Conservation (phyloP, 2,113 vertebrate species). For the Cavia aperea region DNA sequence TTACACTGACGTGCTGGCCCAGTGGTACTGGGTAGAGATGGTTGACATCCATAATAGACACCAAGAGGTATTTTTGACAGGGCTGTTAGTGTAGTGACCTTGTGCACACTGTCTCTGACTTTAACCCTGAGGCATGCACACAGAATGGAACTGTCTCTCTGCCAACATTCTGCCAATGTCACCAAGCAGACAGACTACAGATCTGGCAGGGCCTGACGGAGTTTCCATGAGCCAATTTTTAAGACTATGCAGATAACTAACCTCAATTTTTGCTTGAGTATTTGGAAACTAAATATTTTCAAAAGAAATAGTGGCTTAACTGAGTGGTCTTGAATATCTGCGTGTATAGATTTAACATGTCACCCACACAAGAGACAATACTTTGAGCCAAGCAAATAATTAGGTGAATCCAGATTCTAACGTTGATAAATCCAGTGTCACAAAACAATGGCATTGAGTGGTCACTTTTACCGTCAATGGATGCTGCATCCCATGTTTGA, state of each 20-base stretch:
- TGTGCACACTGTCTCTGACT: neutral
- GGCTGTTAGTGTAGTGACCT: neutral
- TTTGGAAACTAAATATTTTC: slow-evolving; percentile 19
- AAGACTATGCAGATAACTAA: neutral
- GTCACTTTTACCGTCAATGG: neutral
- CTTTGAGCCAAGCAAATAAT: neutral
- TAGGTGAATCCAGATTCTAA: neutral
- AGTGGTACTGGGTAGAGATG: neutral
- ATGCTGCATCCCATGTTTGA: neutral
- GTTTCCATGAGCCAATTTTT: neutral
- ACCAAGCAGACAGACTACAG: neutral
- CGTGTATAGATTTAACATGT: neutral
- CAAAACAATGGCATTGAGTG: neutral
- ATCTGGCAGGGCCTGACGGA: neutral
- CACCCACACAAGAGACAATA: neutral
- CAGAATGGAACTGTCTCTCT: neutral
- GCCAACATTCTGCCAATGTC: neutral
- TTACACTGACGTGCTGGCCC: neutral
- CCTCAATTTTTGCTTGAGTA: neutral
- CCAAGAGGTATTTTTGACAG: neutral
- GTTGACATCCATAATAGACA: neutral
- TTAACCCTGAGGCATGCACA: neutral
- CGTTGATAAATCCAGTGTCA: neutral
- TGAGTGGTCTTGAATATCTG: neutral
- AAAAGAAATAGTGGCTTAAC: neutral